Evolutionary conservation across 2,113 vertebrate species (phyloP).

Genomic region (Sarotherodon lohbergeri): DNA sequence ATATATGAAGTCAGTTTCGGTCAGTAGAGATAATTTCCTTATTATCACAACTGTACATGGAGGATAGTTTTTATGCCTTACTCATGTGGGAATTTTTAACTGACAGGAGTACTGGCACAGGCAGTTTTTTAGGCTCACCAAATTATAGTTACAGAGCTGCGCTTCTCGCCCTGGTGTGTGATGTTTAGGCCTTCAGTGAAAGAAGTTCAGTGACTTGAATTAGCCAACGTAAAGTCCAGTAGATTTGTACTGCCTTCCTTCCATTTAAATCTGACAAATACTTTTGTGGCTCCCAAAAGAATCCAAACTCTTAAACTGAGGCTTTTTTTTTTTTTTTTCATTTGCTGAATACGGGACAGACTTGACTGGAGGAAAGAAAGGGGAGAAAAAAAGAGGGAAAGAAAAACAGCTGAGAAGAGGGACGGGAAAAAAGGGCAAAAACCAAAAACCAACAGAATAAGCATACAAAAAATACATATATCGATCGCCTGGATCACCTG

Average conservation of each 20-base stretch:
- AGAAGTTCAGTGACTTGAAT: neutral
- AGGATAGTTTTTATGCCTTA: neutral
- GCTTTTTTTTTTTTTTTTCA: too few relatives aligned
- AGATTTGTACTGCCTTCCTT: rapidly evolving
- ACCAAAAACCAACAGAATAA: too few relatives aligned
- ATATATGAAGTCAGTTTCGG: neutral
- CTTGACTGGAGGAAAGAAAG: too few relatives aligned
- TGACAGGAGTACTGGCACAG: neutral
- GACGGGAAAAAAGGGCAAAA: too few relatives aligned
- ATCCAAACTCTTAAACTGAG: neutral
- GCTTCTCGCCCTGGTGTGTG: neutral
- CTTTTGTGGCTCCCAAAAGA: neutral
- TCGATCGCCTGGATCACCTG: too few relatives aligned
- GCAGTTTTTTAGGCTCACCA: neutral
- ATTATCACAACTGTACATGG: neutral
- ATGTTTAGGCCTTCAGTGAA: neutral
- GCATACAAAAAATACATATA: too few relatives aligned
- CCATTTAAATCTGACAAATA: neutral
- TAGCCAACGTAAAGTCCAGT: neutral
- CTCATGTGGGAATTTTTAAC: neutral
- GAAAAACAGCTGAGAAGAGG: too few relatives aligned
- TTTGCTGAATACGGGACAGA: too few relatives aligned
- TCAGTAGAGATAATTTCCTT: neutral
- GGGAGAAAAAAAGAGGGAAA: too few relatives aligned
- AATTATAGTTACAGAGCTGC: neutral